Base-by-base conservation (phyloP, 1,140 invertebrate genomes). In the Cyphomyrmex costatus region DNA sequence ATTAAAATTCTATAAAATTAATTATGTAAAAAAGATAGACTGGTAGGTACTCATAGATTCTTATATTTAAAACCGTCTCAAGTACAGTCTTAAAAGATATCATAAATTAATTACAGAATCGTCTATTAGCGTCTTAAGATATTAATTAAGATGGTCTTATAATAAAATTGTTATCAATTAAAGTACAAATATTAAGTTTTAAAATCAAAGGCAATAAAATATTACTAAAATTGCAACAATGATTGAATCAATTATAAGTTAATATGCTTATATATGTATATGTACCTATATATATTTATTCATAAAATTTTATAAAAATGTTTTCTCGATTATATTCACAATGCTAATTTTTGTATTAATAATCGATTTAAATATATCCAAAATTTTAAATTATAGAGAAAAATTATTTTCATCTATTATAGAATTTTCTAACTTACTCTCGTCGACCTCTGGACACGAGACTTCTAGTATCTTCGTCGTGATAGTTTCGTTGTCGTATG, bases 401-500 rank as follows among this genome's bases (percentile, higher is more conserved):
- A 76, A 42, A 7, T 58, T 36, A 76, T 76, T 16, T 60, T 65
- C 8, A 16, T 68, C 33, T 24, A 4, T 33, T 2, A 16, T 30
- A 36, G 5, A 65, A 5, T 65, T 27, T 68, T 16, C 30, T 0
- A 58, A 89, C 91, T 91, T 76, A 95, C 94, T 93, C 91, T 85
- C 92, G 88, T 70, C 92, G 93, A 82, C 86, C 88, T 58, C 92
- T 93, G 1, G 90, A 63, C 0, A 88, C 36, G 24, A 90, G 71
- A n/a, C 49, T 84, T 53, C 91, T 91, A 16, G 71, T 60, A 2
- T 95, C 95, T 0, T 95, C 93, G 3, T 94, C 93, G 0, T 92
- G 89, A 36, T 95, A 94, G 53, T 86, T 89, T 65, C 93, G 90
- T 42, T 92, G 71, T 74, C 91, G 91, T 42, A 71, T 30, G 8